These are phyloP conservation scores for Cenopis cana DNA, from an alignment of 2,888 invertebrate species.

Conservation along the genomic window DNA sequence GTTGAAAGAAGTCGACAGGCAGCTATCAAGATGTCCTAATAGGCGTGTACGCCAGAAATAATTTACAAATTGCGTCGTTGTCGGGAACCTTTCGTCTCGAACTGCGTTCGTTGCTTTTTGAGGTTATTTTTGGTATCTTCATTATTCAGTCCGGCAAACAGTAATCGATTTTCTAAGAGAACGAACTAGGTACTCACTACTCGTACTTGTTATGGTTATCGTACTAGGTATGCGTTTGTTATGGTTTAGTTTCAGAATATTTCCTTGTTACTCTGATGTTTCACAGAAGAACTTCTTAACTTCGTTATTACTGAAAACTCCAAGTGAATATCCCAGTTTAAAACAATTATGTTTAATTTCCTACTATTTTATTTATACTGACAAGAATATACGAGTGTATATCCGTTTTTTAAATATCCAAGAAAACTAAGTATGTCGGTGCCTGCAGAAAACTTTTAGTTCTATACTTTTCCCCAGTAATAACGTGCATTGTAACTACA, in stretches of 20 bases:
- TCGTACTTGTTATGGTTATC: neutral
- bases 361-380: no score
- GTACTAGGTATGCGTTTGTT: no score
- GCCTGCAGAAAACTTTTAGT: no score
- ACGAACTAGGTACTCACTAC: slow-evolving; percentile 9
- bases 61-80: slow-evolving; percentile 78
- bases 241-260: neutral
- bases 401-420: no score
- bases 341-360: no score
- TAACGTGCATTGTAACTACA: no score
- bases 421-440: no score
- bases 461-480: no score
- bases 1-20: slow-evolving; percentile 83
- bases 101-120: slow-evolving; percentile 44
- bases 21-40: slow-evolving; percentile 83
- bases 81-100: slow-evolving; percentile 48
- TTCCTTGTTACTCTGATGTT: neutral
- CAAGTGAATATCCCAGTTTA: no score
- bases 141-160: slow-evolving; percentile 50
- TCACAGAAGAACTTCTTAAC: no score
- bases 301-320: no score
- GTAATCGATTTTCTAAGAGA: slow-evolving; percentile 23
- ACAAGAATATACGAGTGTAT: no score
- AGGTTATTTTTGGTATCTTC: slow-evolving; percentile 47
- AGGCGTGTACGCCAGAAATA: slow-evolving; percentile 81